Conservation (phyloP, 2,113 vertebrate genomes). For the Empidonax traillii region DNA sequence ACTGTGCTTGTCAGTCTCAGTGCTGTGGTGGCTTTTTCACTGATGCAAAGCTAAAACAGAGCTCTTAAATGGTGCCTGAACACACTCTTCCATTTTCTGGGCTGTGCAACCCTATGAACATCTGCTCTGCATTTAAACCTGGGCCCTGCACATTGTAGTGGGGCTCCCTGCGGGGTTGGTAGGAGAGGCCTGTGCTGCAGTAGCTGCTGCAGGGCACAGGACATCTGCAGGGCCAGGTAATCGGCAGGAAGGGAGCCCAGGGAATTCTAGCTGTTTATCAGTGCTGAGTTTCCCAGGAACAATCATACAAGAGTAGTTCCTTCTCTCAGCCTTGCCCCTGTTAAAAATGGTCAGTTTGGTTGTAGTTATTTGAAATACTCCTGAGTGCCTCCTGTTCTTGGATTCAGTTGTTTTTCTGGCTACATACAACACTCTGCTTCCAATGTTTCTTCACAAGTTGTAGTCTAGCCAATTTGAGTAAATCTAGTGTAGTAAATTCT, state of each 20-base stretch:
- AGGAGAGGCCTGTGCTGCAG: too few relatives aligned
- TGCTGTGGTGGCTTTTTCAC: neutral
- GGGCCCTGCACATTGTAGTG: accelerated
- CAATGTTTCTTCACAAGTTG: neutral
- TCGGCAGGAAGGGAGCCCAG: accelerated
- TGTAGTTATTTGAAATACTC: neutral
- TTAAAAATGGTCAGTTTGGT: neutral
- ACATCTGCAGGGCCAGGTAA: neutral
- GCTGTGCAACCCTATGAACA: neutral
- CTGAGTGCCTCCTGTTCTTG: neutral
- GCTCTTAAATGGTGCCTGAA: neutral
- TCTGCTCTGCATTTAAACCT: neutral
- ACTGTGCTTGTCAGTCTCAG: neutral
- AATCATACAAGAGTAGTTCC: neutral
- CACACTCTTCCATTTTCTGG: neutral
- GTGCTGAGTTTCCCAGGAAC: neutral
- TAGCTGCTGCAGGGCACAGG: accelerated
- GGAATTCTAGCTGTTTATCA: neutral
- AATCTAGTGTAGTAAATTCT: neutral
- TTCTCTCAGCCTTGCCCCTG: neutral
- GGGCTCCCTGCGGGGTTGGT: neutral
- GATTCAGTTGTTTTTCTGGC: neutral
- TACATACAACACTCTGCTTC: neutral
- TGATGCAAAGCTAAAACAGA: neutral
- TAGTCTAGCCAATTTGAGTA: neutral